Evolutionary conservation across 1,140 invertebrate genomes (phyloP).

Genomic region (Elymnias hypermnestra): DNA sequence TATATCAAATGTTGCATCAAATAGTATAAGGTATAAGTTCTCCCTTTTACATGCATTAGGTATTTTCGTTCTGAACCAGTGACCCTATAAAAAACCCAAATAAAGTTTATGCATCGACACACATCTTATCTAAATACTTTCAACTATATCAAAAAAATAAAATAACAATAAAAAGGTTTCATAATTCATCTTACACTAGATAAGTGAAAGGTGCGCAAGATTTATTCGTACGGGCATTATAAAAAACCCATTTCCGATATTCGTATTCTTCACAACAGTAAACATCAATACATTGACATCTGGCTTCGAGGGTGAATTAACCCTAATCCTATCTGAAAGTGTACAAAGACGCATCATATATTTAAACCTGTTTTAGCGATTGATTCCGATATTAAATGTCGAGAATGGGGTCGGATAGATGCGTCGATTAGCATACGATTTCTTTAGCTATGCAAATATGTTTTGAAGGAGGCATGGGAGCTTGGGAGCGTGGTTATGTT

Average conservation of each 20-base stretch:
- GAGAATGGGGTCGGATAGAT: slow-evolving; percentile 45
- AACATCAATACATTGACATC: slow-evolving; percentile 65
- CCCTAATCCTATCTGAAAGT: slow-evolving; percentile 54
- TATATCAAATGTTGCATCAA: too few species aligned
- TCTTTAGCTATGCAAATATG: slow-evolving; percentile 62
- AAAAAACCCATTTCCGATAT: slow-evolving; percentile 64
- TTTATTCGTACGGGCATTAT: slow-evolving; percentile 29
- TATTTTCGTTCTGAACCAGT: too few species aligned
- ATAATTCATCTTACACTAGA: slow-evolving; percentile 17
- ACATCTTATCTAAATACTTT: too few species aligned
- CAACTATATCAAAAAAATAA: neutral
- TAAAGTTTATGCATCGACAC: too few species aligned
- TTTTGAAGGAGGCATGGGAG: slow-evolving; percentile 58
- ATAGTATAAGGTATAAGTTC: too few species aligned
- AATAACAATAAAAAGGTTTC: slow-evolving; percentile 5
- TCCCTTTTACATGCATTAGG: too few species aligned
- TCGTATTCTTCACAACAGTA: slow-evolving; percentile 38
- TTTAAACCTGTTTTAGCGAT: slow-evolving; percentile 70
- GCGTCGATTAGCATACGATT: slow-evolving; percentile 61
- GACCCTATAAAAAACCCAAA: too few species aligned
- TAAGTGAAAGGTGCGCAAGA: slow-evolving; percentile 13
- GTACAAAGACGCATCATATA: slow-evolving; percentile 49
- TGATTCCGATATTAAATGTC: slow-evolving; percentile 60
- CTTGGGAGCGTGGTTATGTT: slow-evolving; percentile 52
- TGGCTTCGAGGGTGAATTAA: slow-evolving; percentile 46